Base-by-base conservation (phyloP, 2,113 vertebrate genomes). In the Dinomys branickii region DNA sequence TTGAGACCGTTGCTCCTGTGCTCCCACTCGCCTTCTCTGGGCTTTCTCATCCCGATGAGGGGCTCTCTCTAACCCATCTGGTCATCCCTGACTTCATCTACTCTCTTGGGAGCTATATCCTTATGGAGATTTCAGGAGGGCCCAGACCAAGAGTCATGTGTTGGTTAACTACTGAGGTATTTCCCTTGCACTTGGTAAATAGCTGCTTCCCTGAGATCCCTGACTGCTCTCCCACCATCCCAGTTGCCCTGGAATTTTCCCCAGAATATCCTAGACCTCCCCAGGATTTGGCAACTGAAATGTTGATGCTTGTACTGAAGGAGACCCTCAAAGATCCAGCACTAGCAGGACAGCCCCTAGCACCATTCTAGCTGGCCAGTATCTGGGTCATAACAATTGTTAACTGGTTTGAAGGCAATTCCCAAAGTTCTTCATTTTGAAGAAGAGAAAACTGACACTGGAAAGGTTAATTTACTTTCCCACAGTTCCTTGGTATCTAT, bases 321-420 rank as follows among this genome's bases (percentile, higher is more conserved):
- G n/a, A 54, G 38, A 50, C n/a, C 14, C 19, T 63, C 30, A 22
- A 56, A 69, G 58, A 78, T 13, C n/a, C 52, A 44, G 59, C 7
- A 59, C 20, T 47, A 83, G 50, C 24, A 69, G 54, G 84, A n/a
- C 4, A 59, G n/a, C 6, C 52, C 54, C 33, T 80, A 30, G 19
- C 61, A 35, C 69, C 13, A 47, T 28, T 85, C 19, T 24, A 69
- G 59, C n/a, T 78, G 67, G 44, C 17, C 28, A n/a, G 67, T 44
- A 38, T n/a, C 35, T 44, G 30, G 59, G 3, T 44, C 58, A 44
- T 59, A 44, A 87, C 5, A 77, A 7, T 71, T 47, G 33, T 24
- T 63, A 56, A 16, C 20, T 78, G 44, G 84, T 82, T 88, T 83
- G 88, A 96, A 94, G 95, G 38, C 33, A 69, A 85, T 38, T 10